Evolutionary conservation across 2,888 invertebrate species (phyloP), one percentile per base, ranked within the genome.

Genomic region (Seira musarum): DNA sequence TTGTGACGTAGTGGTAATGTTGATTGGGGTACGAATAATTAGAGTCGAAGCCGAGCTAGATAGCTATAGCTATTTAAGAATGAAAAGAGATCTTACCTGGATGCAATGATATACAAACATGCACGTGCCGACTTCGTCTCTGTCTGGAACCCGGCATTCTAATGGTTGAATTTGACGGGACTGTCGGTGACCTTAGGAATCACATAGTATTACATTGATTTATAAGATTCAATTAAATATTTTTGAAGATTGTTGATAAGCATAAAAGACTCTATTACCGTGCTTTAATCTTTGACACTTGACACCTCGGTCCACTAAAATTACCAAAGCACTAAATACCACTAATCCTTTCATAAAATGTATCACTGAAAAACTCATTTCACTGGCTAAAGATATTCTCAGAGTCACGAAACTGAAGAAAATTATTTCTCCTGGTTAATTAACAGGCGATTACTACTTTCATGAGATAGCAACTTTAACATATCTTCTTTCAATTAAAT

Each of bases 51-150:
- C n/a, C n/a, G n/a, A n/a, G n/a, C n/a, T n/a, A n/a, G n/a, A n/a
- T n/a, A n/a, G n/a, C n/a, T n/a, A n/a, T n/a, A n/a, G n/a, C n/a
- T n/a, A n/a, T n/a, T n/a, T n/a, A n/a, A n/a, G n/a, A n/a, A n/a
- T n/a, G n/a, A n/a, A n/a, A n/a, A n/a, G n/a, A n/a, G n/a, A n/a
- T n/a, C 72, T 72, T 6, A 81, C 81, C 73, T 53, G 72, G 46
- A 72, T 76, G 49, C 83, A 83, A 40, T 83, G 67, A 53, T 79
- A 83, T 0, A 83, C 81, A 66, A 83, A 83, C 83, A 83, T 83
- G 72, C 83, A 83, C 35, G 75, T 69, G 0, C 83, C 83, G 0
- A 61, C 64, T 24, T 68, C 72, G 21, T 81, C 79, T 13, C 65
- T 17, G 6, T 69, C 76, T 8, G 74, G 75, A 19, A 73, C 72